Evolutionary conservation across 2,888 invertebrate genomes (phyloP).

Genomic region (Apoda limacodes): DNA sequence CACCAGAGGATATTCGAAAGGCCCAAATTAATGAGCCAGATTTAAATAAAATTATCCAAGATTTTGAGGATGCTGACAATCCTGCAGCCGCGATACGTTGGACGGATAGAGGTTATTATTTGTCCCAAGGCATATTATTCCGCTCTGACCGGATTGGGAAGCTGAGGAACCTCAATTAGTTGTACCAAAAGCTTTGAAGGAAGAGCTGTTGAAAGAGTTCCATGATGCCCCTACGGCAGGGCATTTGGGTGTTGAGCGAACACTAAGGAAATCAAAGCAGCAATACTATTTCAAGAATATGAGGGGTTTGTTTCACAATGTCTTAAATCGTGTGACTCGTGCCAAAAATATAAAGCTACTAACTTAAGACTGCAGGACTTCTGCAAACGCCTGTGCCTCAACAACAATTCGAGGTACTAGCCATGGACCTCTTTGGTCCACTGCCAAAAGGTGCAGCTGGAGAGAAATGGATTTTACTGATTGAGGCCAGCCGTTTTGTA

Average conservation of each 20-base stretch:
- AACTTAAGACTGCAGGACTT: slow-evolving; percentile 19
- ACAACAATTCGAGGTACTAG: slow-evolving; percentile 18
- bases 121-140: slow-evolving; percentile 14
- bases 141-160: slow-evolving; percentile 12
- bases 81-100: slow-evolving; percentile 6
- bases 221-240: slow-evolving; percentile 18
- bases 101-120: slow-evolving; percentile 17
- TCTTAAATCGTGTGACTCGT: no score
- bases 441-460: slow-evolving; percentile 11
- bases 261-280: slow-evolving; percentile 9
- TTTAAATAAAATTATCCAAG: slow-evolving; percentile 4
- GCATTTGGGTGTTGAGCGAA: slow-evolving; percentile 16
- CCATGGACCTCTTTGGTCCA: slow-evolving; percentile 20
- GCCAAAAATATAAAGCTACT: slow-evolving; percentile 16
- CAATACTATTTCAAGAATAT: slow-evolving; percentile 9
- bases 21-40: slow-evolving; percentile 6
- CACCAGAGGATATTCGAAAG: slow-evolving; percentile 1
- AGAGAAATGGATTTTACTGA: slow-evolving; percentile 16
- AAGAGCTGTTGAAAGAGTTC: slow-evolving; percentile 11
- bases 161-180: slow-evolving; percentile 17
- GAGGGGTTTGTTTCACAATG: no score
- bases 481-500: slow-evolving; percentile 17
- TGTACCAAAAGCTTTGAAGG: slow-evolving; percentile 9
- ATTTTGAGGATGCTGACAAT: slow-evolving; percentile 2
- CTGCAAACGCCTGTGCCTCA: slow-evolving; percentile 11